Base-by-base conservation (phyloP, 2,797 vertebrate genomes). In the Mionectes olivaceus region DNA sequence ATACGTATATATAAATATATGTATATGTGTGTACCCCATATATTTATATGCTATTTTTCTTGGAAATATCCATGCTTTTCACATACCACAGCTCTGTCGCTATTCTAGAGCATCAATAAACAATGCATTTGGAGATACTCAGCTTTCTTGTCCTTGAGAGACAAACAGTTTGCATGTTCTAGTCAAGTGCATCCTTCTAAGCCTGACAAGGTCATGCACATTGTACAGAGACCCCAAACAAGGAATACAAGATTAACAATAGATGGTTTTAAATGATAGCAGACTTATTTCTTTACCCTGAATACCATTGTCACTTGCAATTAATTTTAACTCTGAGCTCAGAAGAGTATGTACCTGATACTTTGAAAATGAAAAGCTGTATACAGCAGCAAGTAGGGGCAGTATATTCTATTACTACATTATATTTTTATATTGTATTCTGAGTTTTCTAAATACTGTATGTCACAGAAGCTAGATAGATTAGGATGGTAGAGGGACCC, bases 281-380 rank as follows among this genome's bases (percentile, higher is more conserved):
- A 84, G 75, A 89, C 64, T 85, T 87, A 80, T 89, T 95, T 92
- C 60, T 85, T 89, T 87, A 95, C 60, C 43, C 53, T 80, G 71
- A 94, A 61, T 87, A 87, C 47, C 46, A 32, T 18, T 90, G 71
- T 78, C 90, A 75, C 49, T 95, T 83, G 67, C 60, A 89, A 95
- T 95, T 96, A 92, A 75, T 93, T 95, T 95, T 77, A 85, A 85
- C 46, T 80, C 83, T 71, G 49, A 74, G 39, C 53, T 92, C 60
- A 41, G 75, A 64, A 78, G 53, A 71, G 24, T 81, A 39, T 47
- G 46, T 74, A 81, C 35, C 46, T 50, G 53, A 65, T 83, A 79
- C 24, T 83, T 85, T 52, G 39, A 47, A 78, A 93, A 91, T 69
- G 11, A 73, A 87, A 84, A 85, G 18, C 22, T 80, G 61, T 68